Evolutionary conservation across 1,140 invertebrate genomes (phyloP).

Genomic region (Caenorhabditis remanei): DNA sequence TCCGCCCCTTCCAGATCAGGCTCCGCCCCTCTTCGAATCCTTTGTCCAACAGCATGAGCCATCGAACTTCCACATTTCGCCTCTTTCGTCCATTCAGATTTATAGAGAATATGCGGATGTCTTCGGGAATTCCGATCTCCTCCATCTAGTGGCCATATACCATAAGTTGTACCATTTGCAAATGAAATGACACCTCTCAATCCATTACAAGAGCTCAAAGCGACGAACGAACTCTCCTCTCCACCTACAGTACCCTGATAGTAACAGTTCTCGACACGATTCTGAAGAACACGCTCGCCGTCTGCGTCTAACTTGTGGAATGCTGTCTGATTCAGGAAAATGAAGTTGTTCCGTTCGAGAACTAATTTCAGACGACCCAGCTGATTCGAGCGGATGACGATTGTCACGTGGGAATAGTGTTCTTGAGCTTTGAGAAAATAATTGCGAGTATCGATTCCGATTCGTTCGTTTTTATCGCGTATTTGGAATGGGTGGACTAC

Average conservation of each 20-base stretch:
- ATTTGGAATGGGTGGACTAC: constrained; percentile 78
- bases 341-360: constrained; percentile 73
- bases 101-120: constrained; percentile 76
- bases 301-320: constrained; percentile 69
- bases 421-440: constrained; percentile 75
- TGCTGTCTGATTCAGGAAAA: constrained; percentile 72
- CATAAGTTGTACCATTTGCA: constrained; percentile 75
- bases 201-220: constrained; percentile 77
- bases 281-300: constrained; percentile 68
- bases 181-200: constrained; percentile 75
- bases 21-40: neutral
- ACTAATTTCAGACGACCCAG: constrained; percentile 71
- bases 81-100: constrained; percentile 70
- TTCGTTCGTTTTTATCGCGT: constrained; percentile 77
- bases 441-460: constrained; percentile 76
- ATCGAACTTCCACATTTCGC: constrained; percentile 70
- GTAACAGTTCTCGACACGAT: constrained; percentile 75
- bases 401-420: constrained; percentile 75
- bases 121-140: constrained; percentile 71
- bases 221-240: constrained; percentile 72
- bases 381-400: constrained; percentile 70
- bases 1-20: neutral
- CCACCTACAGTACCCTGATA: constrained; percentile 77
- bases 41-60: constrained; percentile 26
- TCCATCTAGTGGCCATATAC: constrained; percentile 77